Evolutionary conservation across 2,113 vertebrate genomes (phyloP).

Genomic region (Galemys pyrenaicus): DNA sequence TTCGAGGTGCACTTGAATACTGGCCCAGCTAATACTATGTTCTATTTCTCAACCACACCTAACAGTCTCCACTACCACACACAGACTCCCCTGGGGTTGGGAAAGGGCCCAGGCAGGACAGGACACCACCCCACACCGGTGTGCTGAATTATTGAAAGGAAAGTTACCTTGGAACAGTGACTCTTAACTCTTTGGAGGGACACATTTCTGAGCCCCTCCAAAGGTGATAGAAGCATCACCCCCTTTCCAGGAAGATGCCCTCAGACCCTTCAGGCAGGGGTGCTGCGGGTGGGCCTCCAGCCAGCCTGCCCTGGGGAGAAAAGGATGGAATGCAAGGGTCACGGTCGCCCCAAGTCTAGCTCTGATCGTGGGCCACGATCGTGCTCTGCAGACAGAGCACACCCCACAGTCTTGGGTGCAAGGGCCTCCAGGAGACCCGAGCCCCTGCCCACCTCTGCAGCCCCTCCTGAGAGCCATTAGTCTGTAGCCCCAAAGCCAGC

Average conservation of each 20-base stretch:
- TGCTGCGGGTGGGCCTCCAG: too few species aligned
- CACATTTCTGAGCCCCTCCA: background rate
- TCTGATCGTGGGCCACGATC: rapidly evolving
- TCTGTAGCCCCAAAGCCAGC: background rate
- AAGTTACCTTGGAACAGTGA: background rate
- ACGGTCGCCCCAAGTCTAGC: background rate
- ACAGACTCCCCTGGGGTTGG: too few species aligned
- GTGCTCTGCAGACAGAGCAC: background rate
- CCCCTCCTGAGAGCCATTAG: background rate
- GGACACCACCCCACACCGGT: background rate
- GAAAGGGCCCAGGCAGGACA: background rate
- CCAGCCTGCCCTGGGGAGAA: too few species aligned
- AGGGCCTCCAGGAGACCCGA: too few species aligned
- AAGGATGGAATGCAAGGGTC: too few species aligned
- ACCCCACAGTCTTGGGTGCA: too few species aligned
- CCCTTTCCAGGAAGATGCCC: background rate
- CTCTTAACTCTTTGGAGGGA: background rate
- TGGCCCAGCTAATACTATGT: background rate
- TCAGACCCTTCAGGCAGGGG: too few species aligned
- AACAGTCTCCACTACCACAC: background rate
- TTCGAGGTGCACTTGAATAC: background rate
- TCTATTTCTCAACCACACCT: background rate
- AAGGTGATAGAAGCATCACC: background rate
- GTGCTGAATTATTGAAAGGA: background rate
- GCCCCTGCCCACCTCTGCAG: background rate